Base-by-base conservation (phyloP, 2,888 invertebrate species). In the Plagodis dolabraria region DNA sequence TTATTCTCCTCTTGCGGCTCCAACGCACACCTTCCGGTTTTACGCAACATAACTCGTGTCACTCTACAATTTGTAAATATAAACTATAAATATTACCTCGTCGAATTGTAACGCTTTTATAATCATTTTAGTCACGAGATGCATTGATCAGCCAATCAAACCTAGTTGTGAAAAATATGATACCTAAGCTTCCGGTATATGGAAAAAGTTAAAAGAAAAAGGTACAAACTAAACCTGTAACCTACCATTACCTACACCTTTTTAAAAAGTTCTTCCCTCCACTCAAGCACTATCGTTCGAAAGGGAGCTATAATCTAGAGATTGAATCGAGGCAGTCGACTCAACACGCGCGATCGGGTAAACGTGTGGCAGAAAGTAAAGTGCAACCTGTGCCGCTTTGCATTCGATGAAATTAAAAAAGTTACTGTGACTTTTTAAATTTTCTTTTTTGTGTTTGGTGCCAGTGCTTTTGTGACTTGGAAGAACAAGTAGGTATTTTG, bases 281-380 rank as follows among this genome's bases (percentile, higher is more conserved):
- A 52, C 46, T 33, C 36, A 8, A 36, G 9, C 10, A 40, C 45
- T 38, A 6, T 44, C 33, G 47, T 35, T 11, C 45, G 53, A 50
- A 58, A 50, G 45, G 61, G 53, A 46, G 46, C 38, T 49, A 45
- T 43, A 53, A 53, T 46, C 42, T 38, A 50, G 40, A 57, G 57
- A 57, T 57, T 52, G 48, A 46, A 42, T 45, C 42, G 11, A 10
- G 43, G 9, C 46, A 49, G 52, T 62, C 51, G 59, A 52, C n/a
- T 22, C 7, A 44, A 42, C 48, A 47, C 55, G 59, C 65, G 65
- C 57, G 59, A 47, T 35, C 59, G 33, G 33, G 10, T 53, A 49
- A 48, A 47, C 50, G 35, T 42, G 42, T 51, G 54, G 52, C 47
- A 34, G 54, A 60, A 57, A 48, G 38, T 9, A 36, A 33, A 10